phyloP scores from a whole-genome alignment of 2,888 invertebrate genomes.

The Deroplatys truncata region DNA sequence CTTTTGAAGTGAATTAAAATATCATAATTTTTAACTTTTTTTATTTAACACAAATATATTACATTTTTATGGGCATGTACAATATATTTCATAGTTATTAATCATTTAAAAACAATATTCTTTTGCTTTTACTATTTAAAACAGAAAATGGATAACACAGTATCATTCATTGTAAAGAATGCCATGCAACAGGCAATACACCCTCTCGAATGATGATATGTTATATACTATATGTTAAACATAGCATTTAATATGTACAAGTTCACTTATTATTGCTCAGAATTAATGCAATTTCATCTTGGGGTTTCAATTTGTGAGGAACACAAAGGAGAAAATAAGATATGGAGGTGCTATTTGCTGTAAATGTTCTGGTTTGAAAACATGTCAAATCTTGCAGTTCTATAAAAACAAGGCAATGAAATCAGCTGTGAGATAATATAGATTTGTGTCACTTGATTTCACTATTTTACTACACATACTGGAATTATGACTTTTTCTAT shows the following conservation, averaged over 20 bases:
- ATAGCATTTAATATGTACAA: background rate
- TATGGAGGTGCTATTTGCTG: no score
- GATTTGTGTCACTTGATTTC: no score
- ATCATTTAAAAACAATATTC: background rate
- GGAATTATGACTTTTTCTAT: no score
- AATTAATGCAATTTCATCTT: no score
- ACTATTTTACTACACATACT: no score
- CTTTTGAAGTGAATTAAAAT: background rate
- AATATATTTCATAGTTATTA: background rate
- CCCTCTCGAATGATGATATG: background rate
- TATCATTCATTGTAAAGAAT: background rate
- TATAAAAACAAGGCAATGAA: no score
- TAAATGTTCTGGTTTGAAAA: no score
- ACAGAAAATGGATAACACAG: background rate
- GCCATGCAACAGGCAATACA: background rate
- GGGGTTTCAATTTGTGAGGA: no score
- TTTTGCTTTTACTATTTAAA: background rate
- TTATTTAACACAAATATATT: background rate
- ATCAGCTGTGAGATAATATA: no score
- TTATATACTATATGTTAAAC: background rate
- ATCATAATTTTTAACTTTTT: background rate
- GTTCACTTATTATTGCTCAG: background rate
- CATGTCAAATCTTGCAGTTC: no score
- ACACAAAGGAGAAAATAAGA: no score
- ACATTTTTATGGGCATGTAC: background rate